Base-by-base conservation (phyloP, 2,797 vertebrate genomes). In the Paratrypauchen microcephalus region DNA sequence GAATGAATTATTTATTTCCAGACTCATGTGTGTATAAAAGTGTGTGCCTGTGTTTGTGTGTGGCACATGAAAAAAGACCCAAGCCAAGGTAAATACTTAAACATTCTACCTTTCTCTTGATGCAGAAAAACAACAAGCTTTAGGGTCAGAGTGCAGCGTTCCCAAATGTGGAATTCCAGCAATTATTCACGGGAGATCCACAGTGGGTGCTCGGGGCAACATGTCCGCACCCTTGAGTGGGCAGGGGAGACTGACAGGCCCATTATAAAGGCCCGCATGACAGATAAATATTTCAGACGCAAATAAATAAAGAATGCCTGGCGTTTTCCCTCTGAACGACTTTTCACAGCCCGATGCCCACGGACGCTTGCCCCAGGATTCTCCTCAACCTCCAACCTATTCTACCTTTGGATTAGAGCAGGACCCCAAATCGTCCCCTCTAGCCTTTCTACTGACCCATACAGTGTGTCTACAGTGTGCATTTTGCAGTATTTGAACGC, bases 281-380 rank as follows among this genome's bases (percentile, higher is more conserved):
- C 93, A 94, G 84, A 97, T 99, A 95, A 98, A 99, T 98, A 98
- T 99, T 98, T 98, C 94, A 99, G 93, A 95, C 93, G 93, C 94
- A 94, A 95, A 98, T 98, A 97, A 99, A 99, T 98, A 99, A 98
- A 97, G 96, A 93, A 98, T 98, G 96, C 87, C 83, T 77, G 76
- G 87, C 93, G 94, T 95, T 96, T 96, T 95, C 95, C 93, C 92
- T 94, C 81, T 94, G 93, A 97, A 96, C 92, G 93, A 92, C 94
- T 96, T 95, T 96, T 95, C 90, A 92, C 94, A 95, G 95, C 83
- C 92, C 93, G 92, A 90, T 94, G 95, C 94, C 92, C 96, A 94
- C 90, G 86, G 87, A 88, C 89, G 91, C 87, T 89, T 92, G 92
- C 92, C 92, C 88, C 75, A 78, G 92, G 92, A 94, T 83, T 70